Percentiles rank a stretch among this genome's conserved stretches.
Evolutionary conservation across 1,140 invertebrate species (phyloP).

Genomic region (Musca domestica): DNA sequence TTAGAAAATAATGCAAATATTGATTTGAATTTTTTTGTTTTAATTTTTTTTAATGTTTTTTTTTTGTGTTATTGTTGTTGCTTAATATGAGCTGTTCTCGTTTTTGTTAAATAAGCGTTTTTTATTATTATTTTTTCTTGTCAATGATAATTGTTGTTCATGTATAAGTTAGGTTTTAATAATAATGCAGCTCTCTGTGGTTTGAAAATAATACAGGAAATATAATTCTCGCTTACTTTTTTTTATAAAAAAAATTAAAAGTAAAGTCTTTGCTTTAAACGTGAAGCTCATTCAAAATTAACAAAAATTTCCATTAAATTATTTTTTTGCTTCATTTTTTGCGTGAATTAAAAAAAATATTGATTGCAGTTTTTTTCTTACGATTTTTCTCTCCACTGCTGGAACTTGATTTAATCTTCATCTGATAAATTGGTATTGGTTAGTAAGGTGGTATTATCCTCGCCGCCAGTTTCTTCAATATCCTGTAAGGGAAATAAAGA

Average conservation of each 20-base stretch:
- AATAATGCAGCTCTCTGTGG: background rate
- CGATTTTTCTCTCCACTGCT: too few species aligned
- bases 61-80: background rate
- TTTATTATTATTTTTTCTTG: conserved; percentile 17
- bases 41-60: background rate
- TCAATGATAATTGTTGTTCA: conserved; percentile 6
- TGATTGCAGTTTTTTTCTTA: too few species aligned
- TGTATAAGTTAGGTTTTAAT: background rate
- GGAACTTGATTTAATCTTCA: conserved; percentile 42
- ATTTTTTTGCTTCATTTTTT: background rate
- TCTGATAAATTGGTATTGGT: conserved; percentile 50
- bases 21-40: background rate
- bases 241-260: too few species aligned
- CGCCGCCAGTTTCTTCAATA: conserved; percentile 48
- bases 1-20: background rate
- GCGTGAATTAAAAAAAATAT: too few species aligned
- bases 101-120: conserved; percentile 25
- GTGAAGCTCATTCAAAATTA: too few species aligned
- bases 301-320: background rate
- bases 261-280: too few species aligned
- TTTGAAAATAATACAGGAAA: background rate
- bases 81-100: conserved; percentile 16
- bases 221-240: too few species aligned
- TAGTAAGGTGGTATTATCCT: conserved; percentile 51
- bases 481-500: conserved; percentile 32